Evolutionary conservation across 1,140 invertebrate genomes (phyloP).

Genomic region (Acromyrmex heyeri): DNA sequence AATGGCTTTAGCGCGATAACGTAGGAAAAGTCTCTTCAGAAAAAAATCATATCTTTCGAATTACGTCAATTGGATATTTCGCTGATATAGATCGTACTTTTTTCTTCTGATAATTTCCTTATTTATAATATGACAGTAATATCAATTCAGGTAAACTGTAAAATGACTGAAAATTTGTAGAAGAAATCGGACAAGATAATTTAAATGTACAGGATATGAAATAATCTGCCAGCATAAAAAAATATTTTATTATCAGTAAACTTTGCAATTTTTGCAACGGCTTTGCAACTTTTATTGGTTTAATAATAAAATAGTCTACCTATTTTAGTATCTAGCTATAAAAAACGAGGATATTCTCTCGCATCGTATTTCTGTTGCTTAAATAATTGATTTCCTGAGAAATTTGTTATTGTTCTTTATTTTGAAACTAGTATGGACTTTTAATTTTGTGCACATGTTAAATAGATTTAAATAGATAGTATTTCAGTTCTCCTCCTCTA

Average conservation of each 20-base stretch:
- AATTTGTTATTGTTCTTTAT: conserved; percentile 29
- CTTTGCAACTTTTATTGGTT: neutral
- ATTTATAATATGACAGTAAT: neutral
- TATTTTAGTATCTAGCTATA: neutral
- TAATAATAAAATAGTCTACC: neutral
- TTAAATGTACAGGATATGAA: neutral
- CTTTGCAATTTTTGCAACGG: neutral
- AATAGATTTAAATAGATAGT: conserved; percentile 28
- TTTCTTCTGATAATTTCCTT: neutral
- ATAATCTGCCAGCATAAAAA: neutral
- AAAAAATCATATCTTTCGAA: conserved; percentile 17
- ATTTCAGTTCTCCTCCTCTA: neutral
- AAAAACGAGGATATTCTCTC: conserved; percentile 15
- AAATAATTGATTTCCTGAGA: conserved; percentile 46
- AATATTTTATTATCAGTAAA: conserved; percentile 5
- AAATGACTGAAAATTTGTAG: neutral
- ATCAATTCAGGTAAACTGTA: neutral
- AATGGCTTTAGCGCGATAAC: conserved; percentile 36
- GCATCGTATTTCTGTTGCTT: conserved; percentile 44
- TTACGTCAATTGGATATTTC: conserved; percentile 8
- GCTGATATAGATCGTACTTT: neutral
- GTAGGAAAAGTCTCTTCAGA: conserved; percentile 33
- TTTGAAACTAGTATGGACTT: neutral
- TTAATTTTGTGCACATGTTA: conserved; percentile 24
- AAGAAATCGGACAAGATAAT: neutral